Conservation (phyloP, 2,888 invertebrate species). For the Cistogaster globosa region DNA sequence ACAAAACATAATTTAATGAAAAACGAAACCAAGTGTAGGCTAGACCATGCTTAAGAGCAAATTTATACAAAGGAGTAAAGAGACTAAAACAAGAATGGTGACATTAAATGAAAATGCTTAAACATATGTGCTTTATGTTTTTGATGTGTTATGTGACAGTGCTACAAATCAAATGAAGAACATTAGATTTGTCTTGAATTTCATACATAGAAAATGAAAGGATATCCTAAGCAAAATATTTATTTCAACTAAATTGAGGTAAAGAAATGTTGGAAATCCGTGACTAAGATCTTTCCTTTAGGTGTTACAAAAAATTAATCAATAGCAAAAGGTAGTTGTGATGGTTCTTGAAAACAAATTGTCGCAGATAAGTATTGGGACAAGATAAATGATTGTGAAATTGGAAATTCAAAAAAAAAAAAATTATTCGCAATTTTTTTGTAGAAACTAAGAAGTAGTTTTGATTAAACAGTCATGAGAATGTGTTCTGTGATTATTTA, state of each 20-base stretch:
- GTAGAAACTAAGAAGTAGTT: too few species aligned
- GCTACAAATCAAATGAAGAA: conserved; percentile 69
- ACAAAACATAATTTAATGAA: conserved; percentile 31
- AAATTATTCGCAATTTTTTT: too few species aligned
- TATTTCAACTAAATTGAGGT: conserved; percentile 24
- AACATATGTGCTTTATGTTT: conserved; percentile 65
- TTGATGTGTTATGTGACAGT: conserved; percentile 68
- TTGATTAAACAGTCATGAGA: too few species aligned
- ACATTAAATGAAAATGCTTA: conserved; percentile 52
- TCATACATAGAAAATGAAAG: conserved; percentile 12
- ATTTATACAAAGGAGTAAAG: not conserved
- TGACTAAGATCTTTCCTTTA: conserved; percentile 14
- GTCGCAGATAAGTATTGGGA: not conserved
- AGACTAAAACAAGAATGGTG: conserved; percentile 29
- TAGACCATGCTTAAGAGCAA: not conserved
- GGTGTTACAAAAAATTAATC: conserved; percentile 1
- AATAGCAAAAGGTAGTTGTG: not conserved
- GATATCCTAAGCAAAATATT: not conserved
- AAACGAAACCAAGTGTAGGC: conserved; percentile 9
- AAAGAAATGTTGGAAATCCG: conserved; percentile 21
- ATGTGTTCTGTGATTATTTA: too few species aligned
- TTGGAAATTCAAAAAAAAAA: too few species aligned
- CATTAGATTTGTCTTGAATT: conserved; percentile 65
- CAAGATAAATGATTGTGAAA: not conserved
- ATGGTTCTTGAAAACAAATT: not conserved